These are phyloP conservation scores for Patella caerulea DNA, from an alignment of 2,888 invertebrate species.

Conservation along the genomic window DNA sequence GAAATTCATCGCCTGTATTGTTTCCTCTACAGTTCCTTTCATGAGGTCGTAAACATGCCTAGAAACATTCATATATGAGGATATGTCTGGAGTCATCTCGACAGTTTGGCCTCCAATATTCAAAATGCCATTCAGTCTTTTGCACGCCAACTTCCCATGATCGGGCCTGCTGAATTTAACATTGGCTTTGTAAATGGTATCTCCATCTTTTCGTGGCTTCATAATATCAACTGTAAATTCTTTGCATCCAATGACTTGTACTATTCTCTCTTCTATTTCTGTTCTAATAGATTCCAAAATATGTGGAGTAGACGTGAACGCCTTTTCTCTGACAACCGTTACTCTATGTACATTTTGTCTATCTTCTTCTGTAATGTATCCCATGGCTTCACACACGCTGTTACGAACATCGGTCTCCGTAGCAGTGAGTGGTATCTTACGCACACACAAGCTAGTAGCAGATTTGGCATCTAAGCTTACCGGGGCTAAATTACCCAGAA, in stretches of 20 bases:
- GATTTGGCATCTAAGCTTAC: slow-evolving; percentile 21
- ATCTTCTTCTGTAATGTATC: neutral
- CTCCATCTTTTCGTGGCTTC: slow-evolving; percentile 28
- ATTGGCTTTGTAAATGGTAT: slow-evolving; percentile 39
- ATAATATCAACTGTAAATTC: slow-evolving; percentile 35
- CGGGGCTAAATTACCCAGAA: slow-evolving; percentile 15
- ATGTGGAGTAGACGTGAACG: neutral
- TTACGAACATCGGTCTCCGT: slow-evolving; percentile 37
- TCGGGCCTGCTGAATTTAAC: slow-evolving; percentile 44
- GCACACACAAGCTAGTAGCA: slow-evolving; percentile 24
- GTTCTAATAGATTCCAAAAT: slow-evolving; percentile 15
- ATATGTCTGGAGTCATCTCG: slow-evolving; percentile 35
- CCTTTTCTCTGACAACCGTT: slow-evolving; percentile 17
- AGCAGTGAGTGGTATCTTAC: slow-evolving; percentile 26
- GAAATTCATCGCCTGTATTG: slow-evolving; percentile 24
- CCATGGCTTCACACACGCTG: slow-evolving; percentile 21
- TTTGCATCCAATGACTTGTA: slow-evolving; percentile 19
- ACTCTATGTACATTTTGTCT: slow-evolving; percentile 7
- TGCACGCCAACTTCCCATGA: slow-evolving; percentile 40
- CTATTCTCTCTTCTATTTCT: slow-evolving; percentile 26
- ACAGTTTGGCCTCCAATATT: slow-evolving; percentile 27
- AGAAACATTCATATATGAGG: slow-evolving; percentile 35
- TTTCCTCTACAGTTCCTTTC: slow-evolving; percentile 31
- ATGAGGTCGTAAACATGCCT: slow-evolving; percentile 35
- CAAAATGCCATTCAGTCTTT: slow-evolving; percentile 18